Evolutionary conservation across 2,113 vertebrate species (phyloP).

Genomic region (Morone chrysops): DNA sequence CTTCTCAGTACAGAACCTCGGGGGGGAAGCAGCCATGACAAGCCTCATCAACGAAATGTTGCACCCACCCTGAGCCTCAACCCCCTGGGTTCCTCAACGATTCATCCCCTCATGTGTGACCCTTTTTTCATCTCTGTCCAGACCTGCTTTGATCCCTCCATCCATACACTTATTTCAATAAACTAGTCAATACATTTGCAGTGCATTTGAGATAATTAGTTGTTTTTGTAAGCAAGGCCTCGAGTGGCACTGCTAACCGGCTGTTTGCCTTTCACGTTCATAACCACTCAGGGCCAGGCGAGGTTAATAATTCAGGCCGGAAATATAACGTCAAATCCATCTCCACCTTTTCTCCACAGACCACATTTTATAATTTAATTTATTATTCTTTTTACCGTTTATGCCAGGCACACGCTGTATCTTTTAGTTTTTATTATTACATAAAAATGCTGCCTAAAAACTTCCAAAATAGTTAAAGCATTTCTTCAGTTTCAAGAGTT

Average conservation of each 20-base stretch:
- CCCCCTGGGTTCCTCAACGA: background rate
- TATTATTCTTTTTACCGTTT: no score
- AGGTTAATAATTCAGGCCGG: no score
- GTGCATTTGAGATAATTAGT: background rate
- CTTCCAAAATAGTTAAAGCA: no score
- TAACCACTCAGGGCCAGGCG: no score
- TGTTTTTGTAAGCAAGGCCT: background rate
- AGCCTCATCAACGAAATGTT: constrained; percentile 28
- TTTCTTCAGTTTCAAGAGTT: no score
- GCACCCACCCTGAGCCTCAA: constrained; percentile 1
- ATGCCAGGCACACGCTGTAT: no score
- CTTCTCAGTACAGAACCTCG: background rate
- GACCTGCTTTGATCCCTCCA: background rate
- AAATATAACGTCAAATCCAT: no score
- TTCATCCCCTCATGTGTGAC: constrained; percentile 21
- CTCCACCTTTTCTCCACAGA: no score
- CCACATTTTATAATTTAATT: no score
- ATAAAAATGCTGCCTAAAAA: no score
- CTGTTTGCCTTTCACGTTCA: background rate
- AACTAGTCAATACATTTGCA: constrained; percentile 1
- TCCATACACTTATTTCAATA: background rate
- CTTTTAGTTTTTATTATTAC: no score
- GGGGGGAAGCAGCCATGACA: constrained; percentile 12
- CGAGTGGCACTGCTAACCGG: background rate
- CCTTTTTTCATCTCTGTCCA: constrained; percentile 14